phyloP scores from a whole-genome alignment of 1,140 invertebrate species.

The Ruditapes philippinarum region DNA sequence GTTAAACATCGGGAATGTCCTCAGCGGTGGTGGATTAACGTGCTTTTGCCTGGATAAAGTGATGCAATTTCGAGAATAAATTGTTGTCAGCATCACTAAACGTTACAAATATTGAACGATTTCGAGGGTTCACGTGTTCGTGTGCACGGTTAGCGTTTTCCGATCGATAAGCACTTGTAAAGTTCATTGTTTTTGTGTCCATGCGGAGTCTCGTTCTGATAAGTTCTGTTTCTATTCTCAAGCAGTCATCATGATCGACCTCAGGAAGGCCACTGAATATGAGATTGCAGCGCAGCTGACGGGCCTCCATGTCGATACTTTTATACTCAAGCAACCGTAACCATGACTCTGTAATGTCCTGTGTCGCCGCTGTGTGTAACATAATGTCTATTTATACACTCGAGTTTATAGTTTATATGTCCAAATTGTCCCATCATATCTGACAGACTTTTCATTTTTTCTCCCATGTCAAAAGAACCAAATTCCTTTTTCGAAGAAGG shows the following conservation, averaged over 20 bases:
- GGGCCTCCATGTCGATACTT: background rate
- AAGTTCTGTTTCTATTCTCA: too few relatives aligned
- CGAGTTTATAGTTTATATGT: too few relatives aligned
- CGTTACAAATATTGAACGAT: background rate
- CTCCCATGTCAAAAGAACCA: too few relatives aligned
- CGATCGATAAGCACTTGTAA: background rate
- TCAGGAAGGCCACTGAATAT: too few relatives aligned
- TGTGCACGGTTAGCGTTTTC: background rate
- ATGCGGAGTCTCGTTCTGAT: too few relatives aligned
- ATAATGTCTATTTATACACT: background rate
- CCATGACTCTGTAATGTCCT: background rate
- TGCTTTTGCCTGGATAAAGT: background rate
- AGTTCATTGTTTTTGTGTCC: too few relatives aligned
- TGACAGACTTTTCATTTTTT: background rate
- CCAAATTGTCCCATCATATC: background rate
- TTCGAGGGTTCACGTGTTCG: background rate
- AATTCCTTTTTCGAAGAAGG: too few relatives aligned
- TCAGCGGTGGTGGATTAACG: too few relatives aligned
- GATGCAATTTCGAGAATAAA: background rate
- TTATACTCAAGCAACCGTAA: background rate
- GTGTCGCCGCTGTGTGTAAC: background rate
- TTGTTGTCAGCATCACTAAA: background rate
- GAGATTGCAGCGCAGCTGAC: too few relatives aligned
- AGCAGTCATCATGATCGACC: too few relatives aligned
- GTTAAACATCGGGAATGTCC: too few relatives aligned